A percentile compares a stretch with the other conserved stretches of the same genome.
Conservation (phyloP, 37 sponge, comb jelly and placozoan species). For the Bolinopsis microptera region DNA sequence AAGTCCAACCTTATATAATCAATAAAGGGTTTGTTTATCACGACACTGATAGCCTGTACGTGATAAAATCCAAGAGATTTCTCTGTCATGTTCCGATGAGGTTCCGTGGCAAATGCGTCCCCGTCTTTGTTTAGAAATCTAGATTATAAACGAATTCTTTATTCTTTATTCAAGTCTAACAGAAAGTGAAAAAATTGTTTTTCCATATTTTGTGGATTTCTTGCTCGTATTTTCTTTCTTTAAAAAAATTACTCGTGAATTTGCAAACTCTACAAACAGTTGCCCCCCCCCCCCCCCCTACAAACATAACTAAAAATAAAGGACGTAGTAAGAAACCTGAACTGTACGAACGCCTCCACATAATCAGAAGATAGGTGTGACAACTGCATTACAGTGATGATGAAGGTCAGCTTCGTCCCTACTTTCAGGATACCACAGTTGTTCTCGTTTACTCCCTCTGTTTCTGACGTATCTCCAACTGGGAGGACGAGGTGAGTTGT, state of each 20-base stretch:
- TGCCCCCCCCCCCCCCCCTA: too few species aligned
- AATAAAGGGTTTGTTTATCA: constrained; percentile 52
- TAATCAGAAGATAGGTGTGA: not conserved
- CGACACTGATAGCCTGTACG: constrained; percentile 55
- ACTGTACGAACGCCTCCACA: constrained; percentile 55
- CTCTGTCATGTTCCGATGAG: constrained; percentile 51
- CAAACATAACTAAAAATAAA: too few species aligned
- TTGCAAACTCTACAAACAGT: too few species aligned
- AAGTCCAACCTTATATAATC: constrained; percentile 61
- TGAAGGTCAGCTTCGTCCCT: constrained; percentile 42
- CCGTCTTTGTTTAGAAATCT: constrained; percentile 60
- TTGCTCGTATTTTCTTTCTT: too few species aligned
- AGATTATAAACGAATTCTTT: too few species aligned
- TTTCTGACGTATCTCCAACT: not conserved
- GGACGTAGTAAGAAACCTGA: too few species aligned
- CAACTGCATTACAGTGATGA: constrained; percentile 52
- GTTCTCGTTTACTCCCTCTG: not conserved
- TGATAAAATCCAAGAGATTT: constrained; percentile 59
- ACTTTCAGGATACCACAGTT: constrained; percentile 7
- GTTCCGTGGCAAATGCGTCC: constrained; percentile 57
- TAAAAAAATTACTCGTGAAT: too few species aligned
- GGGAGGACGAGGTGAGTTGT: too few species aligned
- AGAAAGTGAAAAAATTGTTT: too few species aligned
- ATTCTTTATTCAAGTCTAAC: too few species aligned
- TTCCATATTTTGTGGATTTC: too few species aligned